Base-by-base conservation (phyloP, 2,113 vertebrate species). In the Stegostoma tigrinum region DNA sequence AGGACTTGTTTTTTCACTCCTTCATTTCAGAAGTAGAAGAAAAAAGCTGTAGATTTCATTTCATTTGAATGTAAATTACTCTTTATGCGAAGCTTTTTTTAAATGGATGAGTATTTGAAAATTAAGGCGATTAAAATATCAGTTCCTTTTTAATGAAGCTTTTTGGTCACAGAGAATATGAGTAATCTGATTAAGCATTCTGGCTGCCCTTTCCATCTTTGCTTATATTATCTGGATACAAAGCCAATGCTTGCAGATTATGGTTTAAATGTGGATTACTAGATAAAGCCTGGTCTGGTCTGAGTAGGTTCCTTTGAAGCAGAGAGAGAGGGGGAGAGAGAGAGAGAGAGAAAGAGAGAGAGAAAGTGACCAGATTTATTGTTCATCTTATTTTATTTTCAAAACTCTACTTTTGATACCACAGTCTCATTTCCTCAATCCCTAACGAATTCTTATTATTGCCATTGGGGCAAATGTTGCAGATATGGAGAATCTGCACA, bases 241-340 rank as follows among this genome's bases (percentile, higher is more conserved):
- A 99, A 99, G 98, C 98, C 98, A 97, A 98, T 98, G 98, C 98
- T 98, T 98, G 98, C 98, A 98, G 99, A 98, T 99, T 99, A 99
- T 99, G 99, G 98, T 99, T 99, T 99, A 99, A 99, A 99, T 98
- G 98, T 99, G 98, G 99, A 99, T 99, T 99, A 99, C 97, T 97
- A 98, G 98, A 99, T 99, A 99, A 99, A 98, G 98, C 98, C 10
- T 98, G 98, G 98, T 98, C 98, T 97, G 99, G 98, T 98, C 98
- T 97, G 99, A 98, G 98, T 97, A 98, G 99, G 98, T 98, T 99
- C 99, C 98, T 98, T 98, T 97, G 97, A 98, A 97, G 98, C 97
- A 97, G 97, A 97, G 97, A 38, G 95, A 83, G 6, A 45, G 83
- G 48, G 48, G 48, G 48, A 48, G 48, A 48, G 48, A 2, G 48